phyloP scores from a whole-genome alignment of 2,797 vertebrate genomes.

The Gymnopithys bicolor region DNA sequence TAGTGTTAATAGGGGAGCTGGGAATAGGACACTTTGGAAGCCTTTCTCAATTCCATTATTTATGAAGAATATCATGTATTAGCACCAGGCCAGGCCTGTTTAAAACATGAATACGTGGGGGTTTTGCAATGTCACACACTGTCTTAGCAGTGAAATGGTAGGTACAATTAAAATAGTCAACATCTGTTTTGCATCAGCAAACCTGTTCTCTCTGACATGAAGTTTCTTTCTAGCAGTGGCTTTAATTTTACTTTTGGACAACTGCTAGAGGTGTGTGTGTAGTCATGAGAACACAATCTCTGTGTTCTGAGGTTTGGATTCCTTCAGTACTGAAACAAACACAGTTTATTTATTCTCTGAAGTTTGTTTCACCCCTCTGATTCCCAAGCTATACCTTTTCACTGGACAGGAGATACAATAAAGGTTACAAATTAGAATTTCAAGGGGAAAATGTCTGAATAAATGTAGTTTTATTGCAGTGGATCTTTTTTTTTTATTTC shows the following conservation, averaged over 20 bases:
- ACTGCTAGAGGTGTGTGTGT: neutral
- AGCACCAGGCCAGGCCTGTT: neutral
- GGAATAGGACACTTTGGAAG: neutral
- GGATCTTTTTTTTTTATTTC: neutral
- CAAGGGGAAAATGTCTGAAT: neutral
- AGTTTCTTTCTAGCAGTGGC: neutral
- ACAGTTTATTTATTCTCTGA: conserved; percentile 4
- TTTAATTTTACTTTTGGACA: neutral
- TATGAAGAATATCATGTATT: neutral
- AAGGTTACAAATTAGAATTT: neutral
- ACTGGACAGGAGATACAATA: neutral
- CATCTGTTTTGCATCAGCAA: neutral
- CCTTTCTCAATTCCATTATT: neutral
- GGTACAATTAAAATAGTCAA: neutral
- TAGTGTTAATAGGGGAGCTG: neutral
- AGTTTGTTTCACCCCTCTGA: conserved; percentile 9
- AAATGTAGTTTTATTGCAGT: neutral
- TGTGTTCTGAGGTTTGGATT: neutral
- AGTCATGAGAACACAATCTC: neutral
- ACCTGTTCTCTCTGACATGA: neutral
- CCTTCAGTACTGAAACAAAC: neutral
- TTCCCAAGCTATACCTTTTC: neutral
- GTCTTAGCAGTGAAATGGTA: neutral
- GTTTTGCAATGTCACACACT: neutral
- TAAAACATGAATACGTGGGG: neutral